Percentiles rank a stretch among this genome's conserved stretches.
Conservation (phyloP, 2,113 vertebrate genomes). For the Agapornis roseicollis region DNA sequence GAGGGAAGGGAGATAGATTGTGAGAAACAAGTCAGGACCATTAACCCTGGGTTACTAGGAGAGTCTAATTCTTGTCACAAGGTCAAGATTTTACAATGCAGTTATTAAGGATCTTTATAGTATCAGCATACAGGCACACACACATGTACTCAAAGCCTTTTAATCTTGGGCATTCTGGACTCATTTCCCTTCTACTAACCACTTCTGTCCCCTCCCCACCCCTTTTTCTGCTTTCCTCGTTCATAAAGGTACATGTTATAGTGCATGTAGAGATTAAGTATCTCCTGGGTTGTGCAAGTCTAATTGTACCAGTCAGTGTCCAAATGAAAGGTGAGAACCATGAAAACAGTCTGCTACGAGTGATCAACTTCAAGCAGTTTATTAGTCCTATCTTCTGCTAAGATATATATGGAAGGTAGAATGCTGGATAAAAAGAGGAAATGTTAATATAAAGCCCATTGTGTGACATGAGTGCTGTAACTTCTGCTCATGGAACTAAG, state of each 20-base stretch:
- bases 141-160: background rate
- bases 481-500: background rate
- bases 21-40: constrained; percentile 38
- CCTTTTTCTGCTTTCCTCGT: background rate
- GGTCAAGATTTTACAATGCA: constrained; percentile 58
- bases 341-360: background rate
- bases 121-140: constrained; percentile 14
- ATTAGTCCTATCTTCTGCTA: background rate
- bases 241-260: background rate
- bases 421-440: background rate
- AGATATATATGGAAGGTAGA: background rate
- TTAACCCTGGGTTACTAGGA: constrained; percentile 1
- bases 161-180: background rate
- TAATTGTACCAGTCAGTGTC: background rate
- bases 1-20: constrained; percentile 54
- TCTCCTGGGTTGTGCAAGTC: background rate
- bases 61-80: constrained; percentile 50
- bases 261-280: background rate
- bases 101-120: constrained; percentile 2
- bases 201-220: accelerated
- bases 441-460: background rate
- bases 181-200: background rate
- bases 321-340: background rate
- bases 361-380: background rate
- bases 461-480: background rate